Base-by-base conservation (phyloP, 2,888 invertebrate species). In the Drosophila diplacantha region DNA sequence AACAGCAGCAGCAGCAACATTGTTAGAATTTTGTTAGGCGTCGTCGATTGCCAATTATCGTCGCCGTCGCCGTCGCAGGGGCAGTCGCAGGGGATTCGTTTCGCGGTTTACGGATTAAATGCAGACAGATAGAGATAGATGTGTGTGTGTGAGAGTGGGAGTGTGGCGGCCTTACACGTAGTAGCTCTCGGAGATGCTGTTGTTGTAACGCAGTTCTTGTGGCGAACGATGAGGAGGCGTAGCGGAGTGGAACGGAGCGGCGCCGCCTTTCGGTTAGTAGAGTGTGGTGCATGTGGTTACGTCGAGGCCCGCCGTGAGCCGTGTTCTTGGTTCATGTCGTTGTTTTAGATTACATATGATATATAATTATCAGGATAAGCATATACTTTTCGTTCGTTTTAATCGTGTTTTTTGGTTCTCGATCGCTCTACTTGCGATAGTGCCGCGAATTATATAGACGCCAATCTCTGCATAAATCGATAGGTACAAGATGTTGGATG, bases 391-490 rank as follows among this genome's bases (percentile, higher is more conserved):
- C 59, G 46, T 20, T 66, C 38, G 20, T 39, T 39, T 51, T 39
- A 7, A 6, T 18, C 14, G 24, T 51, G 35, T 49, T 41, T 49
- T 26, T 29, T 44, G 44, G 18, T 44, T 44, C 26, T 12, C 12
- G 16, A 44, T 39, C 51, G 62, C 66, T 81, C 72, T 83, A 84
- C 74, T 84, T 85, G 74, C 87, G 86, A 78, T 87, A 85, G 75
- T 81, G 85, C 62, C 87, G 85, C 72, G 86, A 85, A 72, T 87
- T 87, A 75, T 86, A 86, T 71, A 87, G 79, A 77, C 87, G 86
- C 86, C 87, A 86, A 81, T 87, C 85, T 86, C 87, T 88, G 84
- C 79, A 81, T 81, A 68, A 72, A 69, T 54, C 59, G 51, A 59
- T 20, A 74, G 72, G 72, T 66, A 74, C 51, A 64, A 66, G 34